Base-by-base conservation (phyloP, 2,797 vertebrate species). In the Galago senegalensis region DNA sequence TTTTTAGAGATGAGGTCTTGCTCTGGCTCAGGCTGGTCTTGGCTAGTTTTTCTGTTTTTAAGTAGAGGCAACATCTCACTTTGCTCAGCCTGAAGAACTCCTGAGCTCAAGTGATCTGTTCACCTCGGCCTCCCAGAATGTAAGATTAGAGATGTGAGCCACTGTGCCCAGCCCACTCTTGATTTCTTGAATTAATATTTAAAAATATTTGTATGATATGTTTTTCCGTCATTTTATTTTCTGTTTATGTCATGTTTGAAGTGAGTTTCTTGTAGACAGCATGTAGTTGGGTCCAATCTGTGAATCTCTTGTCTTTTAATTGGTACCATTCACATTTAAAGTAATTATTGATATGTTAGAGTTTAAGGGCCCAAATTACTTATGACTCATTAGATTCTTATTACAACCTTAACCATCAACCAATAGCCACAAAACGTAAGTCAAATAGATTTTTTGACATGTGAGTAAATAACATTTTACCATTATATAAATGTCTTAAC, bases 301-400 rank as follows among this genome's bases (percentile, higher is more conserved):
- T 73, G 11, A 80, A 85, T 96, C n/a, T 88, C 31, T 79, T 79
- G 21, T 58, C 46, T 87, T 85, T 84, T 82, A 90, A 56, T 79
- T 85, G n/a, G 18, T 91, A 91, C 56, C 31, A 40, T 92, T 91
- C 82, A 34, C 82, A 49, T 92, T 95, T 65, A 75, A 84, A 91
- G 29, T 82, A 67, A 77, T 77, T 94, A 63, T 21, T 94, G 60
- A 3, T 87, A 20, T 65, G 17, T 86, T 75, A 63, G 63, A 76
- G 18, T 11, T 87, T 89, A 96, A 69, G n/a, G 49, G 20, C 34
- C 63, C 34, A 76, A 49, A 58, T 37, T 61, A 53, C 70, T 80
- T 79, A 37, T 90, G 34, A 40, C 11, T 40, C 43, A 34, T 83
- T 40, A 31, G 27, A 77, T 81, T 92, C 60, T 88, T 95, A 25